Evolutionary conservation across 2,888 invertebrate genomes (phyloP).

Genomic region (Lasioglossum calceatum): DNA sequence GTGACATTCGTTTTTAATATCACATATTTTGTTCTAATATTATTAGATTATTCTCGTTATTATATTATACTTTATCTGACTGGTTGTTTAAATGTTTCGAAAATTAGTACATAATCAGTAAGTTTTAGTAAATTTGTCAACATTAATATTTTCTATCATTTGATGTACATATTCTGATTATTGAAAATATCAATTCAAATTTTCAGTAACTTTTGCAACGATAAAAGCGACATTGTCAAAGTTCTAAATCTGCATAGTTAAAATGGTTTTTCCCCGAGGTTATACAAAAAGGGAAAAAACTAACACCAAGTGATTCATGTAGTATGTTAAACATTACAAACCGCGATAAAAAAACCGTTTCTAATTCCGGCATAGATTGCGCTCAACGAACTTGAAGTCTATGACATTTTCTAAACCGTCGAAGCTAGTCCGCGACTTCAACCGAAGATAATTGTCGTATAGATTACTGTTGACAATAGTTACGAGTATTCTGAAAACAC

Average conservation of each 20-base stretch:
- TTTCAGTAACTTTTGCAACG: background rate
- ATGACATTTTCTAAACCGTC: background rate
- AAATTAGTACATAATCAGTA: background rate
- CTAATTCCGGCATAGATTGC: conserved; percentile 14
- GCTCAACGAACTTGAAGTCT: background rate
- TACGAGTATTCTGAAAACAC: conserved; percentile 5
- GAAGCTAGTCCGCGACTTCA: background rate
- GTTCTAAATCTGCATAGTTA: background rate
- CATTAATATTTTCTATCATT: background rate
- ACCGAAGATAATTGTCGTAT: background rate
- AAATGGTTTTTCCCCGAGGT: background rate
- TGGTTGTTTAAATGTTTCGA: background rate
- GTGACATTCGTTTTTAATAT: background rate
- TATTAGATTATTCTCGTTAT: background rate
- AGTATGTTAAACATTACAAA: background rate
- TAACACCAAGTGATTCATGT: conserved; percentile 11
- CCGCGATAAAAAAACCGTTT: background rate
- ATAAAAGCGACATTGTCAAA: background rate
- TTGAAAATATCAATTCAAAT: background rate
- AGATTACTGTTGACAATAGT: background rate
- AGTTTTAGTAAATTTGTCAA: background rate
- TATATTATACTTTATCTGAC: background rate
- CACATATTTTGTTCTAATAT: background rate
- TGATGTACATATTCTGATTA: background rate
- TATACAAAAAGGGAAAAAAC: background rate